Base-by-base conservation (phyloP, 2,888 invertebrate genomes). In the Lymantria monacha region DNA sequence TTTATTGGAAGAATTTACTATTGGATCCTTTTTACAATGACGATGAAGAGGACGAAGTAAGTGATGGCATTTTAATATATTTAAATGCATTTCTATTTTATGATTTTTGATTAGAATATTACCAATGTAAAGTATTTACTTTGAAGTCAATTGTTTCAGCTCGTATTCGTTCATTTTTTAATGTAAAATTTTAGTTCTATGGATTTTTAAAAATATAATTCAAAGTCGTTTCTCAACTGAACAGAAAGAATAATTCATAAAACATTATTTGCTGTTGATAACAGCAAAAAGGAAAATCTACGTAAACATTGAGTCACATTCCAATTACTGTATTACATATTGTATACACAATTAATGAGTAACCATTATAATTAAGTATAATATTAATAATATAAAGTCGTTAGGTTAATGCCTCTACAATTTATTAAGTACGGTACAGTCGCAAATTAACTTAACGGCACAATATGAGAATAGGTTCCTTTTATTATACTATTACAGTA, bases 31-130 rank as follows among this genome's bases (percentile, higher is more conserved):
- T 76, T 63, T 91, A 87, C 66, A 91, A 91, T 49, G 93, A 93
- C 48, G 93, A 93, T 47, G 92, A 92, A 57, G 92, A 92, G 54
- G 92, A 93, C 58, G 92, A 91, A 84, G 92, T 92, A 59, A 83
- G 91, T 66, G 46, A 22, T 22, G 22, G 22, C 22, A 5, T 22
- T 22, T n/a, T n/a, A n/a, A n/a, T n/a, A n/a, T n/a, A n/a, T n/a
- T n/a, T n/a, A n/a, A n/a, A n/a, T n/a, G n/a, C n/a, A n/a, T n/a
- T n/a, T n/a, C n/a, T n/a, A n/a, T n/a, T n/a, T n/a, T n/a, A n/a
- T n/a, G n/a, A n/a, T n/a, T n/a, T n/a, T n/a, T n/a, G n/a, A n/a
- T n/a, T n/a, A n/a, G n/a, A n/a, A n/a, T n/a, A n/a, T n/a, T n/a
- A n/a, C n/a, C n/a, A n/a, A n/a, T n/a, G n/a, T n/a, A n/a, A n/a